Base-by-base conservation (phyloP, 2,888 invertebrate species). In the Yponomeuta evonymella region DNA sequence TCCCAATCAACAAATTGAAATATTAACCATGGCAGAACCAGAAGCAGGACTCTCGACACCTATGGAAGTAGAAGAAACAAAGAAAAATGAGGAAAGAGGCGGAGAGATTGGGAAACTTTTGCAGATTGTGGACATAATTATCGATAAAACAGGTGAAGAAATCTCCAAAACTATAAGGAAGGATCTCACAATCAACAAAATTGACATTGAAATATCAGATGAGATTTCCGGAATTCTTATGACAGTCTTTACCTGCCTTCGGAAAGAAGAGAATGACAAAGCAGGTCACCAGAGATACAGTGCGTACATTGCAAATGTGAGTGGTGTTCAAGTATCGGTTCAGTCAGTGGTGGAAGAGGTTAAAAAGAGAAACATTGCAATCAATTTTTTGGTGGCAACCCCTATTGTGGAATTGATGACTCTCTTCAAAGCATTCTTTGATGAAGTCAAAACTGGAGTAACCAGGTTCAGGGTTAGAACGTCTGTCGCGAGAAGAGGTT, bases 261-360 rank as follows among this genome's bases (percentile, higher is more conserved):
- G 73, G 12, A 75, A 75, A 70, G 75, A 74, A 15, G 74, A 72
- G 10, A 71, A 74, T 67, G 72, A 74, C 30, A 69, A 70, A 5
- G 30, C 70, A 15, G 74, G 74, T 3, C 73, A 75, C 70, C 5
- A 23, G 0, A 67, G 71, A 33, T 74, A 66, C 30, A 6, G 63
- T 3, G 70, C 6, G 2, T 74, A 75, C 29, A 72, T 62, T 2
- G 74, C 75, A 0, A 74, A 67, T 12, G 71, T 74, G 8, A 8
- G 3, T 1, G 71, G 68, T 0, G 43, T 70, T 4, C 58, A 70
- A 2, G 43, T 74, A 0, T 68, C 73, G 3, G 64, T 75, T 0
- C 65, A 72, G n/a, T 10, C 70, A 15, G 29, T 74, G 15, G 72
- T 71, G 8, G 71, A 72, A 63, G 63, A 73, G 10, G 67, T 73